Percentiles rank a stretch among this genome's conserved stretches.
Evolutionary conservation across 2,888 invertebrate species (phyloP).

Genomic region (Acanthococcus lagerstroemiae): DNA sequence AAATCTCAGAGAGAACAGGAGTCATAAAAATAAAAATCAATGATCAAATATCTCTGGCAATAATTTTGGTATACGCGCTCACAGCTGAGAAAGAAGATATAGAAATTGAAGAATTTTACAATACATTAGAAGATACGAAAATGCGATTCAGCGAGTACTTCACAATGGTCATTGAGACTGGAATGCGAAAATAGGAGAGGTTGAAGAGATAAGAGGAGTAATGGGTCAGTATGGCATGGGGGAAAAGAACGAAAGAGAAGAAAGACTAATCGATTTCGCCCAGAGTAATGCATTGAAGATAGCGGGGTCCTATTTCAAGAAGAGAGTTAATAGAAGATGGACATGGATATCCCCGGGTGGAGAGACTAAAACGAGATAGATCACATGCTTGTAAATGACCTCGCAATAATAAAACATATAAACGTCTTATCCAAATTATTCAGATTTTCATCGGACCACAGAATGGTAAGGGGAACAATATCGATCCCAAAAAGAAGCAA

Average conservation of each 20-base stretch:
- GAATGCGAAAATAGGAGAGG: not conserved
- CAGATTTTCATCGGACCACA: not conserved
- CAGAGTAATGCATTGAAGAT: not conserved
- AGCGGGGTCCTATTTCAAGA: not conserved
- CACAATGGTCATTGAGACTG: not conserved
- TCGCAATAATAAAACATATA: not conserved
- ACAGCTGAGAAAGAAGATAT: not conserved
- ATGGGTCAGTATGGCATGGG: not conserved
- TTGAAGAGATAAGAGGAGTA: not conserved
- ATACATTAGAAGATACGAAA: not conserved
- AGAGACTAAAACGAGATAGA: not conserved
- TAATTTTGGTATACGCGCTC: not conserved
- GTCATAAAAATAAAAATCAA: not conserved
- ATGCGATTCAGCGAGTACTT: not conserved
- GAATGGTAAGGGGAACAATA: not conserved
- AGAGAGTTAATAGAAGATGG: not conserved
- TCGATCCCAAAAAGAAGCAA: not conserved
- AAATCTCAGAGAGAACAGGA: not conserved
- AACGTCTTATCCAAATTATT: not conserved
- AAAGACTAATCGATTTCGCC: not conserved
- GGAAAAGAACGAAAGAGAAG: not conserved
- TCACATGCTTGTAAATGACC: not conserved
- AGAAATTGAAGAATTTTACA: not conserved
- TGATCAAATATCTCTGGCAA: not conserved
- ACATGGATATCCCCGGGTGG: not conserved